phyloP scores from a whole-genome alignment of 2,113 vertebrate genomes.

The Camelus bactrianus region DNA sequence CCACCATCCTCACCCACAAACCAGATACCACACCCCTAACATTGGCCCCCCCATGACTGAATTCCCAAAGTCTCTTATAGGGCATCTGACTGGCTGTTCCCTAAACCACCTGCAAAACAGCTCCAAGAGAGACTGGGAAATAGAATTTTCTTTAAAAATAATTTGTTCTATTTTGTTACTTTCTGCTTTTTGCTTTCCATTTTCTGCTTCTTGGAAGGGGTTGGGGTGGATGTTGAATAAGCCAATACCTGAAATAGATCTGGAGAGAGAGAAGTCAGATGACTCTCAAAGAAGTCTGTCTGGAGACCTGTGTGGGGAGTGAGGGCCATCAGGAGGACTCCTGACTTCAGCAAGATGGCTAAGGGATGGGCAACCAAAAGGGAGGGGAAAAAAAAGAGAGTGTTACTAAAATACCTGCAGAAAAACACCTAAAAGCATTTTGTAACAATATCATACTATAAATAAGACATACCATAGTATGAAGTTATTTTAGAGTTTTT shows the following conservation, averaged over 20 bases:
- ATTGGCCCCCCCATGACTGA: background rate
- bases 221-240: background rate
- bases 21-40: background rate
- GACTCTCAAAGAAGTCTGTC: background rate
- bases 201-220: background rate
- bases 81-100: background rate
- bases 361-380: background rate
- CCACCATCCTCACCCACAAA: background rate
- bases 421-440: background rate
- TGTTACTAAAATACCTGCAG: background rate
- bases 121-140: background rate
- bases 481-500: slow-evolving; percentile 23
- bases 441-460: background rate
- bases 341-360: background rate
- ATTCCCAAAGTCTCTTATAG: background rate
- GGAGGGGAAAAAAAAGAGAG: background rate
- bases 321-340: background rate
- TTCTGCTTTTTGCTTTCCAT: background rate
- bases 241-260: background rate
- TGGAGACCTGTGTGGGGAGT: background rate
- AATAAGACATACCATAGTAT: background rate
- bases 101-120: background rate
- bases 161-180: background rate
- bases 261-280: background rate
- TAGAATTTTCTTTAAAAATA: background rate